Evolutionary conservation across 2,888 invertebrate species (phyloP).

Genomic region (Drosophila colorata): DNA sequence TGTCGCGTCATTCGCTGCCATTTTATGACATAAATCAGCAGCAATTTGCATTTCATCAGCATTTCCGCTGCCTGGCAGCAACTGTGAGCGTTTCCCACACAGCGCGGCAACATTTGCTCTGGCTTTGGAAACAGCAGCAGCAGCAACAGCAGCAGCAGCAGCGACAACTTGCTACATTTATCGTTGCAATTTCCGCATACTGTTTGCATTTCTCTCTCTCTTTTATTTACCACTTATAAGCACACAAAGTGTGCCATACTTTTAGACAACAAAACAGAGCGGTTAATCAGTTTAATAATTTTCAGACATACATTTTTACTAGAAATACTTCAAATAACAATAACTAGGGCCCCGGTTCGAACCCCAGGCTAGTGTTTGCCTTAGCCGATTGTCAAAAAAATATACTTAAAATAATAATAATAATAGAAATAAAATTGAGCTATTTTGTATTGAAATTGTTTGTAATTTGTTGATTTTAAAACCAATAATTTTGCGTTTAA

Average conservation of each 20-base stretch:
- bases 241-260: neutral
- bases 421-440: too few relatives aligned
- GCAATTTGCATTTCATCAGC: slow-evolving; percentile 67
- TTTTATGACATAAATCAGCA: slow-evolving; percentile 59
- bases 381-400: too few relatives aligned
- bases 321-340: too few relatives aligned
- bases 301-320: too few relatives aligned
- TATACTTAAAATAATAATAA: too few relatives aligned
- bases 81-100: slow-evolving; percentile 15
- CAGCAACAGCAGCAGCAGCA: slow-evolving; percentile 5
- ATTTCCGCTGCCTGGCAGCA: slow-evolving; percentile 34
- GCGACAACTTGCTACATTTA: slow-evolving; percentile 29
- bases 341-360: too few relatives aligned
- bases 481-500: too few relatives aligned
- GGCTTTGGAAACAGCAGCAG: slow-evolving; percentile 6
- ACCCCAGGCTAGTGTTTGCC: too few relatives aligned
- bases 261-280: neutral
- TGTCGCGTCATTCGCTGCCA: slow-evolving; percentile 42
- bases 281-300: slow-evolving; percentile 3
- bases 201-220: slow-evolving; percentile 22
- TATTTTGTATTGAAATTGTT: too few relatives aligned
- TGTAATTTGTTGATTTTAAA: too few relatives aligned
- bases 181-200: slow-evolving; percentile 50
- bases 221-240: slow-evolving; percentile 9
- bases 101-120: slow-evolving; percentile 23